A percentile compares a stretch with the other conserved stretches of the same genome.
phyloP scores from a whole-genome alignment of 1,140 invertebrate species.

The Macrobrachium nipponense region DNA sequence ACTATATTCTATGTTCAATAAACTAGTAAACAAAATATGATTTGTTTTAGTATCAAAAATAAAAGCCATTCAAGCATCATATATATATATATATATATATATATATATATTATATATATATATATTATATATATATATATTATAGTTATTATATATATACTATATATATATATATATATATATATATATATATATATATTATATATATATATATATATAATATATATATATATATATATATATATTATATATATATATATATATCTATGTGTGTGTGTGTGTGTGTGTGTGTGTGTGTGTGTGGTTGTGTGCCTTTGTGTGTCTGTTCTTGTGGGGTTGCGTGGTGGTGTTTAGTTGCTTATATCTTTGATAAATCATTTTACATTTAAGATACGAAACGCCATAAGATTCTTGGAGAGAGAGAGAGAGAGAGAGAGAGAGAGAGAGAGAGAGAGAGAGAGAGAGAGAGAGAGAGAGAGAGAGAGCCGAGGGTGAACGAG shows the following conservation, averaged over 20 bases:
- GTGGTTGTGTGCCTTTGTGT: conserved; percentile 8
- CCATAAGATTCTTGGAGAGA: neutral
- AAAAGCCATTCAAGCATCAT: neutral
- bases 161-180: neutral
- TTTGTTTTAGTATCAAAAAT: too few species aligned
- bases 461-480: neutral
- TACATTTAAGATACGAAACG: neutral
- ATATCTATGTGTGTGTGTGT: conserved; percentile 1
- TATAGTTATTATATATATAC: too few species aligned
- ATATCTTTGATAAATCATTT: neutral
- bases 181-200: neutral
- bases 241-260: neutral
- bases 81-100: conserved; percentile 2
- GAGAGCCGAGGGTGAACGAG: neutral
- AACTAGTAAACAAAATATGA: too few species aligned
- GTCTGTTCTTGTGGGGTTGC: neutral
- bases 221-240: conserved; percentile 24
- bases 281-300: conserved; percentile 25
- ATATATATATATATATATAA: conserved; percentile 19
- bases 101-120: conserved; percentile 2
- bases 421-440: neutral
- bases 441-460: neutral
- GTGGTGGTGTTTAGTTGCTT: neutral
- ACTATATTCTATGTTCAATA: too few species aligned
- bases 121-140: neutral